A percentile compares a stretch with the other conserved stretches of the same genome.
Conservation (phyloP, 2,113 vertebrate species). For the Ifrita kowaldi region DNA sequence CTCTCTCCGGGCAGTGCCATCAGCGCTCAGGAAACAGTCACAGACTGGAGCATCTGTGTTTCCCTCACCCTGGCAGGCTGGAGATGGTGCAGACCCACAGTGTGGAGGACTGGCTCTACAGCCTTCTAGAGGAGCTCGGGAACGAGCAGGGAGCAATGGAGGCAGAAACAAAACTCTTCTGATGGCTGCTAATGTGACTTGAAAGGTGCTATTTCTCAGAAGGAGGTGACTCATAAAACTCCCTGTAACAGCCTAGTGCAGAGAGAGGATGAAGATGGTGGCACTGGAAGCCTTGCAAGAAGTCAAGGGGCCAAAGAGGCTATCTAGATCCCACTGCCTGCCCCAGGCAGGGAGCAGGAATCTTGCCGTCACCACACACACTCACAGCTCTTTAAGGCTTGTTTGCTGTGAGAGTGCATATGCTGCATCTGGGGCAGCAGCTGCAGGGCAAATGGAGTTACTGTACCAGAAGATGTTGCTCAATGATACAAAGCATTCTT, state of each 20-base stretch:
- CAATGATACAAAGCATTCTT: background rate
- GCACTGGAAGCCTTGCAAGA: background rate
- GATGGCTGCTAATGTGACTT: background rate
- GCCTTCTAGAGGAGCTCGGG: background rate
- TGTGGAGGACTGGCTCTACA: background rate
- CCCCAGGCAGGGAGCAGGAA: background rate
- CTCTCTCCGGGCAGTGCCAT: background rate
- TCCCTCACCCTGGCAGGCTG: accelerated
- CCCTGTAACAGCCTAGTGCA: background rate
- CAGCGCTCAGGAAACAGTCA: background rate
- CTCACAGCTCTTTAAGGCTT: background rate
- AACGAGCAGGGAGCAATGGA: accelerated
- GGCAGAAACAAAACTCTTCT: background rate
- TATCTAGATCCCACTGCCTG: background rate
- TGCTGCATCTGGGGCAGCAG: background rate
- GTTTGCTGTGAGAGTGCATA: background rate
- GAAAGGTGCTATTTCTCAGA: background rate
- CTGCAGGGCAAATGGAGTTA: background rate
- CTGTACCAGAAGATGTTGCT: background rate
- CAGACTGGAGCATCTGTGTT: background rate
- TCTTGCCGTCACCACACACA: accelerated
- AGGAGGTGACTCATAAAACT: background rate
- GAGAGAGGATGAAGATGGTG: background rate
- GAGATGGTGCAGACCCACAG: background rate
- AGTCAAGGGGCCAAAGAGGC: background rate